These are phyloP conservation scores for Nephrotoma appendiculata DNA, from an alignment of 2,888 invertebrate species.

Conservation along the genomic window DNA sequence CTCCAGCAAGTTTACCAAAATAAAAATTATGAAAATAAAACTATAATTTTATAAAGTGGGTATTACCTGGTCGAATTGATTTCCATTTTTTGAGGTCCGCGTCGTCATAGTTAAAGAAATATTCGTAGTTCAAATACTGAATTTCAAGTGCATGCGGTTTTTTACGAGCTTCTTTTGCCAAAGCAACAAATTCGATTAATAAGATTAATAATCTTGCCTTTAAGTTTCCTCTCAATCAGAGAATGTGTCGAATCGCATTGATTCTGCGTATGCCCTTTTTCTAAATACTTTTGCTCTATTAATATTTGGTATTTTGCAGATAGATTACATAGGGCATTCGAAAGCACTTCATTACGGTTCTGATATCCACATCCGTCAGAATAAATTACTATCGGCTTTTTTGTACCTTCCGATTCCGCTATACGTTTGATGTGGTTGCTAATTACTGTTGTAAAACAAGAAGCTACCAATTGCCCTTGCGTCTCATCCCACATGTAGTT, in stretches of 20 bases:
- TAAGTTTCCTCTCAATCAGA: conserved; percentile 1
- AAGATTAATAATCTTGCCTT: neutral
- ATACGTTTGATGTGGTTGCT: neutral
- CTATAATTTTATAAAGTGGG: neutral
- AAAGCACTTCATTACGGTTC: neutral
- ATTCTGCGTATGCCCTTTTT: neutral
- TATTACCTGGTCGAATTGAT: neutral
- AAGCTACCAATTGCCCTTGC: neutral
- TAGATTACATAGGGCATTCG: neutral
- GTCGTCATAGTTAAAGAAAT: conserved; percentile 3
- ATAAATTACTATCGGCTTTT: conserved; percentile 3
- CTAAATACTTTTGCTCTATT: neutral
- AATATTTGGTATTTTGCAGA: neutral
- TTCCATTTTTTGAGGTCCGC: neutral
- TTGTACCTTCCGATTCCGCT: neutral
- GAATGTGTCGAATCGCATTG: conserved; percentile 1
- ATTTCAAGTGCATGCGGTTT: neutral
- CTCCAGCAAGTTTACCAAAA: neutral
- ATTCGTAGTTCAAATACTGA: neutral
- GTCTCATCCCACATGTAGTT: neutral
- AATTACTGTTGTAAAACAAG: neutral
- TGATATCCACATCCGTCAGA: conserved; percentile 5
- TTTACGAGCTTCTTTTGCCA: neutral
- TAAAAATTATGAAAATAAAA: neutral
- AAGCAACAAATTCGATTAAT: neutral